Conservation (phyloP, 35 echinoderm and acorn worm genomes). For the Acanthaster planci region DNA sequence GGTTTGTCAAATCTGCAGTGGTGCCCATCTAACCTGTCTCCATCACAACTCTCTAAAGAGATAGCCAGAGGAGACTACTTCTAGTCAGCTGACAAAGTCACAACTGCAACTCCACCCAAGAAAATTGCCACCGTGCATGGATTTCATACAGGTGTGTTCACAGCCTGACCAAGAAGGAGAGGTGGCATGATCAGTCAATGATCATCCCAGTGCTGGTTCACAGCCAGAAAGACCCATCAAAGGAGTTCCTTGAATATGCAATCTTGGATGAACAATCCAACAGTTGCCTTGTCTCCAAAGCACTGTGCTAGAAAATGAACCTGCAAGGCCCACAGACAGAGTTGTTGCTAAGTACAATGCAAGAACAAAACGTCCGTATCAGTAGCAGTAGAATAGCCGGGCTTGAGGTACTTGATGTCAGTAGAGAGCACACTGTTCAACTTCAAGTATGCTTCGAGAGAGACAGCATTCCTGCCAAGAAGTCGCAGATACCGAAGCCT, state of each 20-base stretch:
- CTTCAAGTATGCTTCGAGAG: constrained; percentile 19
- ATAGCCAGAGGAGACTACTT: not conserved
- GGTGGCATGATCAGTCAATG: constrained; percentile 50
- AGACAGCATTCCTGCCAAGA: not conserved
- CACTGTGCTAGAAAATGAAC: not conserved
- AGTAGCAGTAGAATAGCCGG: not conserved
- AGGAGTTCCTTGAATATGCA: constrained; percentile 42
- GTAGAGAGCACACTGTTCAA: constrained; percentile 7
- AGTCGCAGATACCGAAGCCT: constrained; percentile 36
- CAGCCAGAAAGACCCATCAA: not conserved
- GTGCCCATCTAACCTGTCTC: constrained; percentile 29
- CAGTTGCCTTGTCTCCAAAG: constrained; percentile 22
- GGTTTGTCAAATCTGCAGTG: constrained; percentile 2
- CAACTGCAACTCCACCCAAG: no score
- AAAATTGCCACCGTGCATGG: not conserved
- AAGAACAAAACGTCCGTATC: no score
- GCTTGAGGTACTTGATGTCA: constrained; percentile 33
- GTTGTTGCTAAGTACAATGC: constrained; percentile 33
- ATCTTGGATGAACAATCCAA: constrained; percentile 47
- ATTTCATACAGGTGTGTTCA: constrained; percentile 16
- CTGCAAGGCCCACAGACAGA: constrained; percentile 33
- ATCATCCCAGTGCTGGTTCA: constrained; percentile 43
- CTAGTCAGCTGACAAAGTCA: not conserved
- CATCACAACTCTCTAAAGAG: no score
- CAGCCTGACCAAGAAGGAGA: constrained; percentile 2